phyloP scores from a whole-genome alignment of 2,113 vertebrate species.

The Bos taurus region DNA sequence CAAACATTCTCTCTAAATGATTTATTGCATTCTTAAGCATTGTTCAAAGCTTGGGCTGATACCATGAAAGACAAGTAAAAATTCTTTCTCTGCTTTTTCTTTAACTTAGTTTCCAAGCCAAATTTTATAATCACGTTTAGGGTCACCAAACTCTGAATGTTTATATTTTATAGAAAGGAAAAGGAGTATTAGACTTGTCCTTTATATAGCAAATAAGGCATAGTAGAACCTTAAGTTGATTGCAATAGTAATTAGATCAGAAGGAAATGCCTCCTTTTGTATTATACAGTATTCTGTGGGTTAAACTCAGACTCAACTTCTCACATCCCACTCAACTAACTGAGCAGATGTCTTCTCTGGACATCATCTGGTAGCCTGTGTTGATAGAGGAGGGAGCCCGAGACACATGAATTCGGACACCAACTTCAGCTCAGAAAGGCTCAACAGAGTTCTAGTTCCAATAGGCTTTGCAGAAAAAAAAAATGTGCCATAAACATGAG shows the following conservation, averaged over 20 bases:
- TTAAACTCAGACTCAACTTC: not conserved
- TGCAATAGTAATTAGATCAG: not conserved
- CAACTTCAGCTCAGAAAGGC: not conserved
- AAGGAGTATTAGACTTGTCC: not conserved
- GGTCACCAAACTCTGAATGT: not conserved
- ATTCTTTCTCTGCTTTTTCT: slow-evolving; percentile 15
- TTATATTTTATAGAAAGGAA: not conserved
- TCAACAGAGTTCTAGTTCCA: not conserved
- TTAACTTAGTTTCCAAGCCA: slow-evolving; percentile 15
- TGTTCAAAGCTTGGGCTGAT: not conserved
- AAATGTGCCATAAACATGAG: not conserved
- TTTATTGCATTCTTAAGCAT: not conserved
- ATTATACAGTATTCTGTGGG: not conserved
- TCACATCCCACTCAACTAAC: not conserved
- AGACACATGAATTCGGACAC: not conserved
- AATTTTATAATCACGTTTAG: not conserved
- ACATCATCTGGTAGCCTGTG: not conserved
- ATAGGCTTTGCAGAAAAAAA: not conserved
- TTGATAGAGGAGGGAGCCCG: no score
- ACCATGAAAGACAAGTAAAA: not conserved
- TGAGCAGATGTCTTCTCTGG: not conserved
- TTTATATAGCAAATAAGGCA: not conserved
- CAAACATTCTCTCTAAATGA: not conserved
- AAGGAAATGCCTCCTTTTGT: not conserved
- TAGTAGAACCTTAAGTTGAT: not conserved